Base-by-base conservation (phyloP, 2,113 vertebrate species). In the Hypanus sabinus region DNA sequence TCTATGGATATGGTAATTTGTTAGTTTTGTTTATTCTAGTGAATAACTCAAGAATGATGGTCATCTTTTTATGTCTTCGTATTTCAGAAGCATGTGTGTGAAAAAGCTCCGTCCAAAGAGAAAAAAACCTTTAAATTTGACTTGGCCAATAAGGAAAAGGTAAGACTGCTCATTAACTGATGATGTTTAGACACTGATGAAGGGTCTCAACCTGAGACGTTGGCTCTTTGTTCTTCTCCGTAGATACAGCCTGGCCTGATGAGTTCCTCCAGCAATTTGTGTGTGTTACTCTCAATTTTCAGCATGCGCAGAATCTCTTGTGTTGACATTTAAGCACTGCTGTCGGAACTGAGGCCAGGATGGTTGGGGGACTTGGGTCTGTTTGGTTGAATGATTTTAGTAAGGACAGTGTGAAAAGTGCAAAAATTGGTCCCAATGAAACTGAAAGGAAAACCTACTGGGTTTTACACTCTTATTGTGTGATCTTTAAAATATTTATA, bases 21-120 rank as follows among this genome's bases (percentile, higher is more conserved):
- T 38, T 27, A 46, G 3, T 2, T n/a, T 90, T 87, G 57, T 60
- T 87, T 71, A 38, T 70, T 92, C 33, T 36, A 33, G 0, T 91
- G 62, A 68, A 68, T n/a, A 91, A 30, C 38, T 62, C 33, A 33
- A n/a, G 20, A 65, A 33, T 55, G 33, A 81, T 36, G 16, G 0
- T 90, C 1, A 90, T 20, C 55, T 36, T 68, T 90, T 90, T 90
- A 10, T 46, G 18, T 46, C 18, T 33, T 57, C 46, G 57, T 20
- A 83, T 24, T 27, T 24, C 87, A 90, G 87, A 68, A 68, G 91
- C 91, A 93, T 27, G 10, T 73, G 36, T 93, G 91, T 93, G 91
- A 93, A 24, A 38, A 93, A 93, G 36, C 2, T 46, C 38, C 36
- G 27, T 5, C 38, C 33, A 93, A 93, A 55, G 91, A 93, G 36